Conservation (phyloP, 2,113 vertebrate species). For the Corydoras sp. region DNA sequence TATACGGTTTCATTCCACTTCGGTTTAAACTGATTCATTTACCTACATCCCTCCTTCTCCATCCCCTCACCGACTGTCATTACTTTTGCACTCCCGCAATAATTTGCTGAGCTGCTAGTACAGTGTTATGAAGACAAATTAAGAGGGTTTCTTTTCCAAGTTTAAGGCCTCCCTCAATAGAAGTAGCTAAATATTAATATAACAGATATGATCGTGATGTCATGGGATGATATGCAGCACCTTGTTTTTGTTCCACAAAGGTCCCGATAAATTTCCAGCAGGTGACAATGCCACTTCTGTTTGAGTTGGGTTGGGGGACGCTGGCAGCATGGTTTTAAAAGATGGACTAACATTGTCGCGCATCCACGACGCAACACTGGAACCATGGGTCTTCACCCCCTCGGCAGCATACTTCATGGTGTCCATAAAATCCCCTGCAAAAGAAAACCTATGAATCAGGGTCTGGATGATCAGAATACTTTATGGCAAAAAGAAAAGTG, state of each 20-base stretch:
- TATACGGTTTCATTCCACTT: no score
- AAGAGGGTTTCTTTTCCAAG: no score
- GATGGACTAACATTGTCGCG: slow-evolving; percentile 58
- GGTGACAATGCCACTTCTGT: slow-evolving; percentile 26
- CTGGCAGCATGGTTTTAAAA: slow-evolving; percentile 53
- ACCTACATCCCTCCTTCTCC: no score
- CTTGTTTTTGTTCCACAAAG: slow-evolving; percentile 43
- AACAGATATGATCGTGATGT: no score
- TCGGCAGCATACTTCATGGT: slow-evolving; percentile 64
- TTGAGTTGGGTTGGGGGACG: slow-evolving; percentile 47
- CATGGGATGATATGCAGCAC: slow-evolving; percentile 32
- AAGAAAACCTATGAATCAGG: not conserved
- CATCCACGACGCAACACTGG: slow-evolving; percentile 63
- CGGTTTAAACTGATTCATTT: no score
- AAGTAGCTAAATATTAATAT: no score
- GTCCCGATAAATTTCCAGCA: slow-evolving; percentile 42
- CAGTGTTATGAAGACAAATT: no score
- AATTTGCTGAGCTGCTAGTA: no score
- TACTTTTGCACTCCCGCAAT: no score
- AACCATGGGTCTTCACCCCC: slow-evolving; percentile 63
- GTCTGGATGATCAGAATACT: not conserved
- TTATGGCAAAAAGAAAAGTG: not conserved
- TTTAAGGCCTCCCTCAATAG: no score
- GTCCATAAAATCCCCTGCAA: slow-evolving; percentile 63
- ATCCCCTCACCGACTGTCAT: no score